These are phyloP conservation scores for Zaprionus ghesquierei DNA, from an alignment of 1,140 invertebrate genomes.

Conservation along the genomic window DNA sequence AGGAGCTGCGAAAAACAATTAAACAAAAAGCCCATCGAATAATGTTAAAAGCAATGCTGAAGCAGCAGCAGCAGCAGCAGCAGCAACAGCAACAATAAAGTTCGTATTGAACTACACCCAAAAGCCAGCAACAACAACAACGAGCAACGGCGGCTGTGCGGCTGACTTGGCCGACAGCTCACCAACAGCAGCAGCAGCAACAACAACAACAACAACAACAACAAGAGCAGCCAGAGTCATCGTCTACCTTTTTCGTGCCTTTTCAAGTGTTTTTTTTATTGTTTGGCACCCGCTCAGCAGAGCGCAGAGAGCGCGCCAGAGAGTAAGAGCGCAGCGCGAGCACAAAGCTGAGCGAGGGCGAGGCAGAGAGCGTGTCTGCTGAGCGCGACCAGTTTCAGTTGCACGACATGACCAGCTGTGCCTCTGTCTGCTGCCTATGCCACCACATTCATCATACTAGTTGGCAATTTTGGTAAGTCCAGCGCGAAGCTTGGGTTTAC, in stretches of 20 bases:
- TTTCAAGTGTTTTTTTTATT: conserved; percentile 57
- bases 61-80: conserved; percentile 61
- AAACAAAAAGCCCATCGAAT: conserved; percentile 43
- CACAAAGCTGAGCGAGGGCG: conserved; percentile 3
- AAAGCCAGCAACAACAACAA: conserved; percentile 33
- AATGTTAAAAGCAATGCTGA: conserved; percentile 57
- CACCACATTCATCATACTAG: conserved; percentile 1
- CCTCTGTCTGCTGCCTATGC: not conserved
- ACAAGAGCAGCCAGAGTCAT: conserved; percentile 33
- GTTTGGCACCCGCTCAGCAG: conserved; percentile 26
- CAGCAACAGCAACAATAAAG: conserved; percentile 62
- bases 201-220: conserved; percentile 17
- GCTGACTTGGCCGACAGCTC: conserved; percentile 63
- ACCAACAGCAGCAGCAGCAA: conserved; percentile 39
- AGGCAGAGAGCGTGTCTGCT: conserved; percentile 15
- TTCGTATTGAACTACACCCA: conserved; percentile 74
- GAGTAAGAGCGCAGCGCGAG: conserved; percentile 29
- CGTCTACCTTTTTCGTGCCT: conserved; percentile 68
- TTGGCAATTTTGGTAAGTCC: conserved; percentile 44
- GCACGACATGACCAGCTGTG: conserved; percentile 37
- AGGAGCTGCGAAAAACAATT: conserved; percentile 56
- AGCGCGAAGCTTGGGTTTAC: conserved; percentile 11
- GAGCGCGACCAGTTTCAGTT: conserved; percentile 28
- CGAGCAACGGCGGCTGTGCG: conserved; percentile 46
- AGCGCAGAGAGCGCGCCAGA: conserved; percentile 20